Base-by-base conservation (phyloP, 2,888 invertebrate genomes). In the Drosophila maculinotata region DNA sequence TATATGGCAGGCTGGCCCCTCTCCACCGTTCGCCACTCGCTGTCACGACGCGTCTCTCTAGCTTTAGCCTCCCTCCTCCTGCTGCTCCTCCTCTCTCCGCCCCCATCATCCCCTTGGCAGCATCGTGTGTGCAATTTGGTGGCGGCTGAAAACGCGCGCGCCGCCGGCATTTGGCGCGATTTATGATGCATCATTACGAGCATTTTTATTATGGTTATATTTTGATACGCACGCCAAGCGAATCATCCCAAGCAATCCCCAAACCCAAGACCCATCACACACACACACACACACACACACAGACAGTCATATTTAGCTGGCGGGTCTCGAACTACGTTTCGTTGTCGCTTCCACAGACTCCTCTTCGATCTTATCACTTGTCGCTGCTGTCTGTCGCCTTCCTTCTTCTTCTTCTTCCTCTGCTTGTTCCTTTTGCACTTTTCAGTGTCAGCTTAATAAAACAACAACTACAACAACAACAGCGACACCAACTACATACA, bases 171-270 rank as follows among this genome's bases (percentile, higher is more conserved):
- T 76, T 63, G 69, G 33, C 25, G 73, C 82, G 80, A 82, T 82
- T 82, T 82, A 85, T 82, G 82, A 85, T 77, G 86, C 82, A 79
- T 82, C 82, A 82, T 82, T 85, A 82, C 62, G 63, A 71, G 67
- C 76, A 66, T 69, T 80, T 82, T 82, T 85, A 85, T 79, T 86
- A 86, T 77, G 71, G 47, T 65, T 80, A 74, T 82, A 76, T 79
- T 79, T 82, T 76, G 82, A 82, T 82, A 82, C 73, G 82, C 79
- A 79, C 49, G 68, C 71, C 81, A 78, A 62, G 65, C 65, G 59
- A 51, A 71, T 51, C 69, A 59, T 44, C 58, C 53, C 58, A 69
- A 63, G 64, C 64, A 57, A 66, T 44, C 10, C 59, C 36, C 51
- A 33, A 33, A 26, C 14, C 35, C 66, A 31, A 57, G 7, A 39